Evolutionary conservation across 1,140 invertebrate genomes (phyloP).

Genomic region (Parapsyche elsis): DNA sequence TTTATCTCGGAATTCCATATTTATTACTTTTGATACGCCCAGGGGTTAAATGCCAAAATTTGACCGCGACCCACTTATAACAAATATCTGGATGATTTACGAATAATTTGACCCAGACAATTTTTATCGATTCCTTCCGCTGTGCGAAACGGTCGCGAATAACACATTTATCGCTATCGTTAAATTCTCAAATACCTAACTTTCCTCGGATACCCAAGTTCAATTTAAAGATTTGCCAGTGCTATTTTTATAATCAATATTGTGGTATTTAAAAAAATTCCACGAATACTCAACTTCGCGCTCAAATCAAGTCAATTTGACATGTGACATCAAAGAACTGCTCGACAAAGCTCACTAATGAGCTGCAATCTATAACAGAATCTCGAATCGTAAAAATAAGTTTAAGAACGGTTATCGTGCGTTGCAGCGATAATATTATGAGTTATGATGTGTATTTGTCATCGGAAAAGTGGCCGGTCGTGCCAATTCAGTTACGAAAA

Average conservation of each 20-base stretch:
- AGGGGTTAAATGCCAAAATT: background rate
- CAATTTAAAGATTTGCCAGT: no score
- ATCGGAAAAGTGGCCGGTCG: background rate
- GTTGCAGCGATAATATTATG: slow-evolving; percentile 6
- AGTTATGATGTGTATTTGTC: slow-evolving; percentile 15
- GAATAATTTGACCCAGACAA: no score
- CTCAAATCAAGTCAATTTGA: no score
- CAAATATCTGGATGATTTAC: background rate
- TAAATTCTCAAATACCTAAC: no score
- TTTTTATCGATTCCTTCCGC: background rate
- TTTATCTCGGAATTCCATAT: background rate
- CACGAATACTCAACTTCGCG: no score
- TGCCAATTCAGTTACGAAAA: no score
- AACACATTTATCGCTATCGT: no score
- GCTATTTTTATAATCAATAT: no score
- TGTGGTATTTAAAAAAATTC: no score
- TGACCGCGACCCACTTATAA: slow-evolving; percentile 21
- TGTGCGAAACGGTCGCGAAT: background rate
- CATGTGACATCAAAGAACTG: no score
- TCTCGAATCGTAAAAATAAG: background rate
- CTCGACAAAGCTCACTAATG: background rate
- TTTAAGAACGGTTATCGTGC: background rate
- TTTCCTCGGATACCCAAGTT: no score
- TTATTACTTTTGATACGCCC: background rate
- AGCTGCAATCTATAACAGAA: background rate